Conservation (phyloP, 1,140 invertebrate species). For the Melitaea cinxia region DNA sequence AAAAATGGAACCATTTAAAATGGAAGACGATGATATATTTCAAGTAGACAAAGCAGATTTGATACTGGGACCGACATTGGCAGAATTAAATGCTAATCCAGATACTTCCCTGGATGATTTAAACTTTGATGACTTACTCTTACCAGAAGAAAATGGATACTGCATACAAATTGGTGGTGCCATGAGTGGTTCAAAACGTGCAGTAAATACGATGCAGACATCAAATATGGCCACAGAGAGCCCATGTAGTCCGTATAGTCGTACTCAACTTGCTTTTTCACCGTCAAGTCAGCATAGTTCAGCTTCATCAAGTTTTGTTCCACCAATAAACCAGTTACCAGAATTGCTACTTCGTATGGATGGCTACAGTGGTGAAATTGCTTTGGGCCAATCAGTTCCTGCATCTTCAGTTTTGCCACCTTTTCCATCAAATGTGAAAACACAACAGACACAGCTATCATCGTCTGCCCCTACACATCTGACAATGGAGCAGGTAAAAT, state of each 20-base stretch:
- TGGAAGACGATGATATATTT: conserved; percentile 94
- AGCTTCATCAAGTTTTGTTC: conserved; percentile 82
- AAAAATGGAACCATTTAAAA: conserved; percentile 86
- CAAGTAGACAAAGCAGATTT: conserved; percentile 94
- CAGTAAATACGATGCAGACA: conserved; percentile 69
- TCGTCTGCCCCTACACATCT: conserved; percentile 92
- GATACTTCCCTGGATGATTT: conserved; percentile 91
- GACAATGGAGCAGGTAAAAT: conserved; percentile 85
- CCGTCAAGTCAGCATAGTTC: conserved; percentile 83
- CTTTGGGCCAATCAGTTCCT: conserved; percentile 84
- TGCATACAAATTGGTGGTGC: conserved; percentile 77
- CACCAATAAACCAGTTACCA: conserved; percentile 82
- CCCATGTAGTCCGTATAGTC: conserved; percentile 73
- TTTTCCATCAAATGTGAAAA: conserved; percentile 71
- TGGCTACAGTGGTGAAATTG: conserved; percentile 76
- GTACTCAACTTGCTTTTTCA: conserved; percentile 80
- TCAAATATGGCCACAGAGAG: conserved; percentile 72
- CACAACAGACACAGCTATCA: conserved; percentile 86
- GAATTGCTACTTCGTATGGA: conserved; percentile 86
- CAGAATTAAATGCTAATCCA: conserved; percentile 93
- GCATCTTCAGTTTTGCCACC: conserved; percentile 75
- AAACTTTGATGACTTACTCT: conserved; percentile 91
- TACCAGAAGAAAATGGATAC: conserved; percentile 86
- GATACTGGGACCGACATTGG: conserved; percentile 91
- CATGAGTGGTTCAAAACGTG: conserved; percentile 71